Percentiles rank a stretch among this genome's conserved stretches.
phyloP scores from a whole-genome alignment of 2,113 vertebrate species.

The Xenus cinereus region DNA sequence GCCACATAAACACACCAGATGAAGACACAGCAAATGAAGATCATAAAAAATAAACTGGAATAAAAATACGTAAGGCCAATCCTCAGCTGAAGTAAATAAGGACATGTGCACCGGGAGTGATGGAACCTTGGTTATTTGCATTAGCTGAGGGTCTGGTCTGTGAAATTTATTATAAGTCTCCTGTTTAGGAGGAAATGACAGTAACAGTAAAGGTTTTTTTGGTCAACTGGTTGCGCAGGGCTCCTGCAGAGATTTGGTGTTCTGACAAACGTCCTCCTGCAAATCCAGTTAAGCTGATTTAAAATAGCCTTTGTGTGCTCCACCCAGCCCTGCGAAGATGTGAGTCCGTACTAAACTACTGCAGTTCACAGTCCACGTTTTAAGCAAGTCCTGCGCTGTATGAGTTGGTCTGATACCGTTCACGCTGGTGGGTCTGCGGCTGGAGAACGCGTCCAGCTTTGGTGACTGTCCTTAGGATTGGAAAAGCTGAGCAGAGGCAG shows the following conservation, averaged over 20 bases:
- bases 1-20: conserved; percentile 14
- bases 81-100: not conserved
- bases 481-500: not conserved
- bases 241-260: conserved; percentile 13
- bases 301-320: not conserved
- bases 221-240: not conserved
- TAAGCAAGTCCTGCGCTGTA: not conserved
- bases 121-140: not conserved
- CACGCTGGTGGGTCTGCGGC: not conserved
- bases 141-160: not conserved
- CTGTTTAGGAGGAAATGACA: conserved; percentile 34
- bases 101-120: not conserved
- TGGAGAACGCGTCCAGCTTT: not conserved
- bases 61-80: conserved; percentile 8
- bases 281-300: not conserved
- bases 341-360: rapidly evolving
- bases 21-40: conserved; percentile 46
- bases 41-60: conserved; percentile 44
- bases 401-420: rapidly evolving
- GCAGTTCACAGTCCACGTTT: not conserved
- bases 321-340: rapidly evolving
- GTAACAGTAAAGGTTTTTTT: not conserved
- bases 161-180: not conserved
- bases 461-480: not conserved
- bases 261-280: not conserved